Conservation (phyloP, 2,113 vertebrate genomes). For the Dicaeum eximium region DNA sequence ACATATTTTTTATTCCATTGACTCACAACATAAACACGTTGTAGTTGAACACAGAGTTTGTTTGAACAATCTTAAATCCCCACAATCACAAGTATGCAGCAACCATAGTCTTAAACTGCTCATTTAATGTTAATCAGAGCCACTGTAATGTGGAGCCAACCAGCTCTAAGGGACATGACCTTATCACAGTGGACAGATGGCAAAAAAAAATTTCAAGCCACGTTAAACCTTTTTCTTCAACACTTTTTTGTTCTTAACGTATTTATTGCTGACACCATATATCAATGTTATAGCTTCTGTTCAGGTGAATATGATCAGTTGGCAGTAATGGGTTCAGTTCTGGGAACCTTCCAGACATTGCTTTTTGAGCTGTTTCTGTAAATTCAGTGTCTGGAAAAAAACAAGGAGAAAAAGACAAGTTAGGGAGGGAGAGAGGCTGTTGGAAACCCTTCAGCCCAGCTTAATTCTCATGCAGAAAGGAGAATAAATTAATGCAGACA, state of each 20-base stretch:
- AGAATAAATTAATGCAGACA: slow-evolving; percentile 35
- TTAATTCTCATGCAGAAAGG: background rate
- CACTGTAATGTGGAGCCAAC: background rate
- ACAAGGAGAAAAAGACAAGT: background rate
- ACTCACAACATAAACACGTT: background rate
- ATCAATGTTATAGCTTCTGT: slow-evolving; percentile 29
- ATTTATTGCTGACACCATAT: slow-evolving; percentile 51
- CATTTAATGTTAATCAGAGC: slow-evolving; percentile 30
- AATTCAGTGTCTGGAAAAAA: background rate
- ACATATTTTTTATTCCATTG: background rate
- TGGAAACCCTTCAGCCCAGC: background rate
- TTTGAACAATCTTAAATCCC: background rate
- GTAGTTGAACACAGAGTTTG: background rate
- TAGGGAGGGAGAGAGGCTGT: background rate
- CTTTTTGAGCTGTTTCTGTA: slow-evolving; percentile 3
- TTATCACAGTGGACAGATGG: slow-evolving; percentile 52
- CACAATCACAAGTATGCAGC: background rate
- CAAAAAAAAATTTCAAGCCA: slow-evolving; percentile 22
- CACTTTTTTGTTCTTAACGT: slow-evolving; percentile 46
- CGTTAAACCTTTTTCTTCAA: slow-evolving; percentile 27
- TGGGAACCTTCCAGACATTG: background rate
- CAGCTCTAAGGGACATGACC: slow-evolving; percentile 5
- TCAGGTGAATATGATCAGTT: slow-evolving; percentile 1
- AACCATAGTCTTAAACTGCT: background rate
- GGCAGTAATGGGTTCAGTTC: background rate